Conservation (phyloP, 2,797 vertebrate genomes). For the Poecilia wingei region DNA sequence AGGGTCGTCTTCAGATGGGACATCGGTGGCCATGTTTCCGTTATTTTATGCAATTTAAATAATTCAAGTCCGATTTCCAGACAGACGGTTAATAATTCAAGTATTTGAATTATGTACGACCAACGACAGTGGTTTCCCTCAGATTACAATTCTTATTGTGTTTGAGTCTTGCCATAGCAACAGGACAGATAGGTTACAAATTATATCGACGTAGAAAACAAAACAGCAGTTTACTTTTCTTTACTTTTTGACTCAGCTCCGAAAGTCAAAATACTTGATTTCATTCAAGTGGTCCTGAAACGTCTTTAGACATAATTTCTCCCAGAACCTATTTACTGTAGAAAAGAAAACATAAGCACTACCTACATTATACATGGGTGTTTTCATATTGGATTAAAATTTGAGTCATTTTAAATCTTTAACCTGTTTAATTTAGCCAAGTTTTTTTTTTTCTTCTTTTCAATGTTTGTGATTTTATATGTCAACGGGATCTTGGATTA, state of each 20-base stretch:
- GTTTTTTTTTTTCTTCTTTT: background rate
- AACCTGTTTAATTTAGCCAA: background rate
- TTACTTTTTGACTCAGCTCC: background rate
- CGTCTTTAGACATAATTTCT: background rate
- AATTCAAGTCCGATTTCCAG: background rate
- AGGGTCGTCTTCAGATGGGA: slow-evolving; percentile 9
- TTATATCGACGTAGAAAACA: background rate
- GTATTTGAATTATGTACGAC: background rate
- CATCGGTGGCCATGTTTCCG: slow-evolving; percentile 3
- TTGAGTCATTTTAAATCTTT: background rate
- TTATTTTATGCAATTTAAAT: background rate
- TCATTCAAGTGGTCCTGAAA: background rate
- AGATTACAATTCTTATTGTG: background rate
- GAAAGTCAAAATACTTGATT: background rate
- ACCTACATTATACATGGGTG: background rate
- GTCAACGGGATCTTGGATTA: background rate
- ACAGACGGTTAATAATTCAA: background rate
- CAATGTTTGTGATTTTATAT: background rate
- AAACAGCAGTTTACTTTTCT: background rate
- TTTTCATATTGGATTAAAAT: background rate
- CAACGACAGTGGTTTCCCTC: background rate
- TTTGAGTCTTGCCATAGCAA: background rate
- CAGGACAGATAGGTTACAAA: background rate
- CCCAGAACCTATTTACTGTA: background rate
- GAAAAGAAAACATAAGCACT: background rate